Base-by-base conservation (phyloP, 2,797 vertebrate species). In the Anabas testudineus region DNA sequence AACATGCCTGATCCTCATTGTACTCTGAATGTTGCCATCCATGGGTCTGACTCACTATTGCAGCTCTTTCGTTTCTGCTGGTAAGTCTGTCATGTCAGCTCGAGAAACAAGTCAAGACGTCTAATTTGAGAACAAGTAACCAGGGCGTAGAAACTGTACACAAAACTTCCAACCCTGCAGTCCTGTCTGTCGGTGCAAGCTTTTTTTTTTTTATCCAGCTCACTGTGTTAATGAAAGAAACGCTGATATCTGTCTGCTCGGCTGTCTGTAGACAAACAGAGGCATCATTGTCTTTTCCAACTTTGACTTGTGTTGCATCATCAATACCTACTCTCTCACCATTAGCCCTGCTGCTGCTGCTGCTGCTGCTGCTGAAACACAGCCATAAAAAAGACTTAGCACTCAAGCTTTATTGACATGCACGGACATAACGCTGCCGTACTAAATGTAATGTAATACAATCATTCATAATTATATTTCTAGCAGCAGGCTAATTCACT, bases 391-490 rank as follows among this genome's bases (percentile, higher is more conserved):
- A 71, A 53, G 73, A 80, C 54, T 73, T 67, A 72, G 45, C 57
- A 65, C 79, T 78, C 72, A 56, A 68, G 75, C 67, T 82, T 78
- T 88, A 88, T 83, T 86, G 87, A 87, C 74, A 84, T 53, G 58
- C 67, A 49, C 66, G 59, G 72, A 82, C 68, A 74, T 83, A 71
- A 77, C 37, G 72, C 73, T 74, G 74, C 64, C 42, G 49, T 21
- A 34, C 60, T 75, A 75, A 84, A 85, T 77, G 59, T 56, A n/a
- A n/a, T n/a, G n/a, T n/a, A n/a, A n/a, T 84, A 80, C 87, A 87
- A 85, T 81, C 68, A 76, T 83, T 82, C 69, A 45, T 74, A 83
- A 85, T 88, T 77, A 74, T 83, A 83, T 84, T 87, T 84, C 43
- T 48, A 74, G 68, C 76, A 58, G 66, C 18, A 46, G 59, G 68